Conservation (phyloP, 2,113 vertebrate species). For the Phalacrocorax brasilianus region DNA sequence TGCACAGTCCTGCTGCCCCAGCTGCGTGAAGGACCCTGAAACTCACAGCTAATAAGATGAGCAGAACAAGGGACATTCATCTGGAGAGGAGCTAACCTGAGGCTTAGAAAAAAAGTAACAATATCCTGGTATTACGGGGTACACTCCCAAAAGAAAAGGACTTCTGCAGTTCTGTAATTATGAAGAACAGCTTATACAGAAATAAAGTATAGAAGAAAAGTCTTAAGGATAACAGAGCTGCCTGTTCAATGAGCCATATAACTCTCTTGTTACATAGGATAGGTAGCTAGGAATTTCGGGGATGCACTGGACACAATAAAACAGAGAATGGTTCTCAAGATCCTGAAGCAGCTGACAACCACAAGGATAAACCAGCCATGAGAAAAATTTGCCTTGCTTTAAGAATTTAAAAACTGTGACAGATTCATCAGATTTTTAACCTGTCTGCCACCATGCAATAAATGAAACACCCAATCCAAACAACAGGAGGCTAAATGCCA, state of each 20-base stretch:
- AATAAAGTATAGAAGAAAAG: neutral
- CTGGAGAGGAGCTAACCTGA: neutral
- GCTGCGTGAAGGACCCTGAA: neutral
- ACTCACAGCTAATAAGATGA: neutral
- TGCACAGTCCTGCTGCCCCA: neutral
- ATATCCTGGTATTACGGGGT: neutral
- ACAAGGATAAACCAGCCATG: neutral
- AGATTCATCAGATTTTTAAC: neutral
- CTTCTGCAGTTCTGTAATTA: neutral
- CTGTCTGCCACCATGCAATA: neutral
- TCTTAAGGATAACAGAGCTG: neutral
- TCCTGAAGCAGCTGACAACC: neutral
- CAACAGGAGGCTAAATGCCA: neutral
- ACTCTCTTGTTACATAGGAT: neutral
- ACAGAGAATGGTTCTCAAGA: neutral
- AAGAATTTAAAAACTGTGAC: neutral
- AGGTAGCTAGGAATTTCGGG: neutral
- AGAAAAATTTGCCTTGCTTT: neutral
- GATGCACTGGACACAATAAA: neutral
- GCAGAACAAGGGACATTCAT: neutral
- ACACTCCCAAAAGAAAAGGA: neutral
- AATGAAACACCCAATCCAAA: neutral
- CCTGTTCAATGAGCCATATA: neutral
- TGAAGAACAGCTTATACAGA: neutral
- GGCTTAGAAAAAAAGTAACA: neutral